Percentiles rank a stretch among this genome's conserved stretches.
phyloP scores from a whole-genome alignment of 2,797 vertebrate species.

The Siniperca obscura region DNA sequence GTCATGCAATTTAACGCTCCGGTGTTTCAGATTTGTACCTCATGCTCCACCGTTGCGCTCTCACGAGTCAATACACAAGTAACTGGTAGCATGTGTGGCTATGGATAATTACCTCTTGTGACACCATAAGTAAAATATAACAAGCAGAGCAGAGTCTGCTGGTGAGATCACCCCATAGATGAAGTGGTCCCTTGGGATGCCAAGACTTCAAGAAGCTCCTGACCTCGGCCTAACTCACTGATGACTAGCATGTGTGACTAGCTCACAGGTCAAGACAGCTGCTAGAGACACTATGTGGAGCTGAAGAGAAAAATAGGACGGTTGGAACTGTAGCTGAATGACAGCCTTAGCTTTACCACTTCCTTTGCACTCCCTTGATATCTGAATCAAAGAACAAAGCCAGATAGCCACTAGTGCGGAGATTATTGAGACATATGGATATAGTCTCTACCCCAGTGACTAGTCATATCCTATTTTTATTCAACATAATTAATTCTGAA shows the following conservation, averaged over 20 bases:
- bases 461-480: slow-evolving; percentile 57
- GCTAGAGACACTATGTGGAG: slow-evolving; percentile 75
- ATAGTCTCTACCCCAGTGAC: slow-evolving; percentile 39
- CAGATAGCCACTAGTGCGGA: slow-evolving; percentile 51
- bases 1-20: slow-evolving; percentile 74
- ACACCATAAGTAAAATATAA: slow-evolving; percentile 87
- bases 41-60: slow-evolving; percentile 52
- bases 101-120: slow-evolving; percentile 84
- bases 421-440: slow-evolving; percentile 71
- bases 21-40: slow-evolving; percentile 77
- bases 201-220: slow-evolving; percentile 87
- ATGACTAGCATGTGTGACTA: slow-evolving; percentile 88
- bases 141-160: slow-evolving; percentile 80
- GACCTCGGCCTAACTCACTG: slow-evolving; percentile 85
- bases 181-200: slow-evolving; percentile 83
- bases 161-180: slow-evolving; percentile 86
- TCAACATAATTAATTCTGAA: slow-evolving; percentile 62
- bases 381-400: slow-evolving; percentile 66
- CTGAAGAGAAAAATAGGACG: slow-evolving; percentile 61
- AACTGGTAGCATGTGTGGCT: slow-evolving; percentile 86
- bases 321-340: slow-evolving; percentile 67
- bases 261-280: slow-evolving; percentile 82
- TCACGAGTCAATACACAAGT: slow-evolving; percentile 70
- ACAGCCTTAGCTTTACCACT: slow-evolving; percentile 64
- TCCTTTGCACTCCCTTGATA: slow-evolving; percentile 56